Evolutionary conservation across 2,888 invertebrate species (phyloP).

Genomic region (Syrista parreyssii): DNA sequence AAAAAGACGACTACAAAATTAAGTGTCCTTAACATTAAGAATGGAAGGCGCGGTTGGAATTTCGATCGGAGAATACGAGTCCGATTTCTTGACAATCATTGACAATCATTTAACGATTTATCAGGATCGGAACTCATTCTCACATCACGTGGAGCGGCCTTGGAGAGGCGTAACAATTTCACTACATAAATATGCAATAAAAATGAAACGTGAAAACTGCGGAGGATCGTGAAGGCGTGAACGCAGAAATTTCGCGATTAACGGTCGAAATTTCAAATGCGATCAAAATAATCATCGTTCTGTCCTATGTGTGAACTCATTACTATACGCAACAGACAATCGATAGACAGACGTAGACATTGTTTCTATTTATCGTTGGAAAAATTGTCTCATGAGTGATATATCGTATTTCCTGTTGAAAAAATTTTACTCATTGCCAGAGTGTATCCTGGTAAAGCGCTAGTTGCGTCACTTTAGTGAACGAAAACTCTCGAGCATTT

Average conservation of each 20-base stretch:
- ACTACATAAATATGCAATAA: background rate
- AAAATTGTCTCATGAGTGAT: background rate
- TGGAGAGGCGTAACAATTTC: background rate
- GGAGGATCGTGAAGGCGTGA: background rate
- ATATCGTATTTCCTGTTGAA: background rate
- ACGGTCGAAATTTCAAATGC: background rate
- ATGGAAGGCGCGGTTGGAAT: conserved; percentile 19
- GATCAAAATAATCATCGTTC: background rate
- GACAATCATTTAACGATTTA: conserved; percentile 4
- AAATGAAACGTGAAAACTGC: too few relatives aligned
- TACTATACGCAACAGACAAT: conserved; percentile 23
- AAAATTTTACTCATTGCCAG: background rate
- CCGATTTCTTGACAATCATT: conserved; percentile 5
- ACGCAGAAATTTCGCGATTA: background rate
- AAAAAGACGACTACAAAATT: conserved; percentile 51
- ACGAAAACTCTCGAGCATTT: background rate
- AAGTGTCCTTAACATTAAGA: conserved; percentile 65
- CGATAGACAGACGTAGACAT: conserved; percentile 9
- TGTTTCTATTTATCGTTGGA: background rate
- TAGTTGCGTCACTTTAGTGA: background rate
- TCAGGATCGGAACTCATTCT: background rate
- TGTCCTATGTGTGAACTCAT: conserved; percentile 9
- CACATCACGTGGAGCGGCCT: background rate
- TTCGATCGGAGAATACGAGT: conserved; percentile 1
- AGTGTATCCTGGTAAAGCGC: background rate